These are phyloP conservation scores for Tupaia chinensis DNA, from an alignment of 2,113 vertebrate genomes.

Conservation along the genomic window DNA sequence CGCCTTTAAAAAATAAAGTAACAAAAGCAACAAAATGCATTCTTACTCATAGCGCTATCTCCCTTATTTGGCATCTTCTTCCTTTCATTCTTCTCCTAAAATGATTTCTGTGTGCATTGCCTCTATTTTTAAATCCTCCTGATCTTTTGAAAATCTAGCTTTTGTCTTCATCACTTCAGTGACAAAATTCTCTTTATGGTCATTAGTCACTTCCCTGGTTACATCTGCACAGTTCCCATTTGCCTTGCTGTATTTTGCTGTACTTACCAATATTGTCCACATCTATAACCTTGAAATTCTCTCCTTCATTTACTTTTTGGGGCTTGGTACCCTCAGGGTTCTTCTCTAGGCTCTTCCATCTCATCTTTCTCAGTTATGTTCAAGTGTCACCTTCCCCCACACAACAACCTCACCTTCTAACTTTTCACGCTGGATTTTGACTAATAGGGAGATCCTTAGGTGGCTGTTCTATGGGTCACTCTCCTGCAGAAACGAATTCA, in stretches of 20 bases:
- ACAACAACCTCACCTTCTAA: neutral
- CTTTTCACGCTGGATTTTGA: neutral
- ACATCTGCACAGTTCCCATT: neutral
- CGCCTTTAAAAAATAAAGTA: neutral
- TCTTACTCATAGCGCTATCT: neutral
- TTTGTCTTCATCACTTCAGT: neutral
- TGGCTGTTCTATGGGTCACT: neutral
- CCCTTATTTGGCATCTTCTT: neutral
- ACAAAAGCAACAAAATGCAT: neutral
- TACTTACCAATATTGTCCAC: neutral
- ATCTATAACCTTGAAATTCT: neutral
- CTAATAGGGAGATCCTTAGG: neutral
- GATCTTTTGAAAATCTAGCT: neutral
- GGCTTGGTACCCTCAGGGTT: neutral
- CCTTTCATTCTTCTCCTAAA: neutral
- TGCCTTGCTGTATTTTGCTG: neutral
- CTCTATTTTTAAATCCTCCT: neutral
- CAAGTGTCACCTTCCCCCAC: neutral
- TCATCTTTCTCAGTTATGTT: neutral
- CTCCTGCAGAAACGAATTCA: neutral
- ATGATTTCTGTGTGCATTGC: neutral
- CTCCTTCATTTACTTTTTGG: neutral
- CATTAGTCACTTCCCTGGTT: neutral
- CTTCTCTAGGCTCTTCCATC: neutral
- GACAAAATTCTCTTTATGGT: neutral